Percentiles rank a stretch among this genome's conserved stretches.
These are phyloP conservation scores for Nannoperca obscura DNA, from an alignment of 2,797 vertebrate species.

Conservation along the genomic window DNA sequence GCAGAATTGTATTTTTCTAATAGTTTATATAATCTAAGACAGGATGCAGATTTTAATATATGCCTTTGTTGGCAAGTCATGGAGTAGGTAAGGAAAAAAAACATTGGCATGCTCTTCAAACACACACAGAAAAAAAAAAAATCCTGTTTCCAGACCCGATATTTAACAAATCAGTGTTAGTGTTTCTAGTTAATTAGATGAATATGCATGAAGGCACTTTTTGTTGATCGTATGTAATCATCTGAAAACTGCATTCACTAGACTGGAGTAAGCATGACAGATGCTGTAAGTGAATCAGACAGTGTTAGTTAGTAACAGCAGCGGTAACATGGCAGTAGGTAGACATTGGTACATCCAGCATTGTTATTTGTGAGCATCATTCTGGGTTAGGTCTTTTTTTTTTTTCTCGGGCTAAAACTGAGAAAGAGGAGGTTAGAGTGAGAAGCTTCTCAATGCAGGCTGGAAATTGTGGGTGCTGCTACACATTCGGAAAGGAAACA, in stretches of 20 bases:
- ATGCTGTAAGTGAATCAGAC: constrained; percentile 78
- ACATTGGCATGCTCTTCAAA: constrained; percentile 14
- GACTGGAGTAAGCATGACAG: constrained; percentile 56
- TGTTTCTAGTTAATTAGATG: constrained; percentile 52
- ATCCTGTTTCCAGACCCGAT: background rate
- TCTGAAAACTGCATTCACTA: constrained; percentile 55
- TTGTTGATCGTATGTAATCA: constrained; percentile 46
- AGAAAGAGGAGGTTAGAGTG: constrained; percentile 45
- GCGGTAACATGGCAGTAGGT: constrained; percentile 49
- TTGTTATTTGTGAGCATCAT: constrained; percentile 63
- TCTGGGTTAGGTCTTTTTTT: constrained; percentile 66
- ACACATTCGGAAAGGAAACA: constrained; percentile 1
- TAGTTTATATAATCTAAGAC: background rate
- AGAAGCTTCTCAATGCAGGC: constrained; percentile 39
- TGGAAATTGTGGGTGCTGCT: constrained; percentile 12
- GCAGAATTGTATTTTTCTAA: background rate
- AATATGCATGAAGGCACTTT: constrained; percentile 72
- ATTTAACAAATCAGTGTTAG: constrained; percentile 43
- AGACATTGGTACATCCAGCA: constrained; percentile 52
- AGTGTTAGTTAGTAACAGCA: constrained; percentile 72
- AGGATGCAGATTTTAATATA: background rate
- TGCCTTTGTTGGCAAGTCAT: background rate
- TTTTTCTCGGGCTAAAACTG: constrained; percentile 68
- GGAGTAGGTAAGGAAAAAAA: background rate
- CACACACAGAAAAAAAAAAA: background rate